These are phyloP conservation scores for Etheostoma spectabile DNA, from an alignment of 2,113 vertebrate genomes.

Conservation along the genomic window DNA sequence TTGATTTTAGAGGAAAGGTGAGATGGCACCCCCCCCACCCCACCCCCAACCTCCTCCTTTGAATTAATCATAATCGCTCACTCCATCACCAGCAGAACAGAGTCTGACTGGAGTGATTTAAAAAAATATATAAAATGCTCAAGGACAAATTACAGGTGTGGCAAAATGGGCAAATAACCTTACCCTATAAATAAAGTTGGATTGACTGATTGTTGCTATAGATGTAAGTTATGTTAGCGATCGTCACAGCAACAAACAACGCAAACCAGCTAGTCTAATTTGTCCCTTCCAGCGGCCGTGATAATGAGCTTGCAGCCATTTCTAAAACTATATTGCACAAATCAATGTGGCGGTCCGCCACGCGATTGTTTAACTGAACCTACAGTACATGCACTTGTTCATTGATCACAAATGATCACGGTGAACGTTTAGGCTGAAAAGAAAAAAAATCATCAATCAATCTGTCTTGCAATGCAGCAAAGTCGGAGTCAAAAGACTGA, in stretches of 20 bases:
- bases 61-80: conserved; percentile 42
- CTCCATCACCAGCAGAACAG: conserved; percentile 8
- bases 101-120: conserved; percentile 21
- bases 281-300: conserved; percentile 19
- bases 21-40: conserved; percentile 17
- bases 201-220: too few relatives aligned
- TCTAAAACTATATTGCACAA: conserved; percentile 28
- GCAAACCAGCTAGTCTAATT: conserved; percentile 6
- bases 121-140: conserved; percentile 6
- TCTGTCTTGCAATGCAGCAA: conserved; percentile 49
- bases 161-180: neutral
- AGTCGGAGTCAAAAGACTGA: conserved; percentile 1
- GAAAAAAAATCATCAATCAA: conserved; percentile 21
- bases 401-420: conserved; percentile 39
- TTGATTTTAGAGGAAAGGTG: conserved; percentile 39
- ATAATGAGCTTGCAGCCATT: conserved; percentile 31
- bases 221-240: conserved; percentile 6
- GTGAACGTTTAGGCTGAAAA: neutral
- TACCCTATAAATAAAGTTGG: neutral
- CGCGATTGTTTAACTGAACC: conserved; percentile 27
- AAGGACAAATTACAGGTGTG: conserved; percentile 25
- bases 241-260: conserved; percentile 2
- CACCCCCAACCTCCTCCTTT: too few relatives aligned
- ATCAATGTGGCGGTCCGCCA: conserved; percentile 54
- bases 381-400: neutral